A percentile compares a stretch with the other conserved stretches of the same genome.
Evolutionary conservation across 1,140 invertebrate species (phyloP).

Genomic region (Riptortus pedestris): DNA sequence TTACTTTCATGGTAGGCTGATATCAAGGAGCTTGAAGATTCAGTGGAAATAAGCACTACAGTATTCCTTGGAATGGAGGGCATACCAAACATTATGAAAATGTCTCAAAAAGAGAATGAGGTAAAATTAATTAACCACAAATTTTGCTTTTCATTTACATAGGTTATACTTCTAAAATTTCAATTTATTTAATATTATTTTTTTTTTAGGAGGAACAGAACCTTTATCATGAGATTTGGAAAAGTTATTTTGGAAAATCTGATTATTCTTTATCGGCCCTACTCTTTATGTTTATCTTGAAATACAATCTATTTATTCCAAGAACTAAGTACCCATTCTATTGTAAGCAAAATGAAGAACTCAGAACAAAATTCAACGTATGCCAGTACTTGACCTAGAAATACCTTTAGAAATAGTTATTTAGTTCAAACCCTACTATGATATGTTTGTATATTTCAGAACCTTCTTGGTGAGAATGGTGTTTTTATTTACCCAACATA

Average conservation of each 20-base stretch:
- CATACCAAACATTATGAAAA: too few species aligned
- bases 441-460: constrained; percentile 40
- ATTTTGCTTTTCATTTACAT: too few species aligned
- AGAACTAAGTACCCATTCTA: constrained; percentile 34
- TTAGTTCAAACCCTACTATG: too few species aligned
- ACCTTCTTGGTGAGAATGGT: constrained; percentile 48
- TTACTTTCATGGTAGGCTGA: too few species aligned
- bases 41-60: not conserved
- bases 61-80: constrained; percentile 9
- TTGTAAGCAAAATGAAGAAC: constrained; percentile 31
- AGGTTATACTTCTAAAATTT: too few species aligned
- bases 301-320: constrained; percentile 38
- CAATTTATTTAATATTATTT: too few species aligned
- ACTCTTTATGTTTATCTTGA: constrained; percentile 15
- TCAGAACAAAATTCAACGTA: constrained; percentile 38
- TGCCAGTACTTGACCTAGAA: constrained; percentile 25
- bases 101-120: too few species aligned
- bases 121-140: too few species aligned
- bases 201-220: constrained; percentile 27
- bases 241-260: constrained; percentile 24
- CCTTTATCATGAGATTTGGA: constrained; percentile 24
- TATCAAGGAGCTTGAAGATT: constrained; percentile 36
- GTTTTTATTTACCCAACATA: constrained; percentile 68
- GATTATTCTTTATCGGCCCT: constrained; percentile 19
- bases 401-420: too few species aligned